Conservation (phyloP, 2,888 invertebrate species). For the Idaea dimidiata region DNA sequence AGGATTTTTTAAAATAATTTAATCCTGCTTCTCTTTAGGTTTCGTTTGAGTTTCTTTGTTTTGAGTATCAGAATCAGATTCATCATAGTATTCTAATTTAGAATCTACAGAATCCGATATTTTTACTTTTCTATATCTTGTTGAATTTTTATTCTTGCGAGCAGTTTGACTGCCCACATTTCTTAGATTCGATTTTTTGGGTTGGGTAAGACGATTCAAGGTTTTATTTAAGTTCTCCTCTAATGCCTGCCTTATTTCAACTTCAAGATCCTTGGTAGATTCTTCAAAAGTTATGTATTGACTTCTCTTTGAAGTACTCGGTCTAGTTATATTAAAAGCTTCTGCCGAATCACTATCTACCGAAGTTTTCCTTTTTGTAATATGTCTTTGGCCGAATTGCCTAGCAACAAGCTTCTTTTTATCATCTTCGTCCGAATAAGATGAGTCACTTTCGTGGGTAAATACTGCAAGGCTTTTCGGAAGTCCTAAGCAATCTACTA, state of each 20-base stretch:
- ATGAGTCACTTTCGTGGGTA: neutral
- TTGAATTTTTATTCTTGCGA: slow-evolving; percentile 12
- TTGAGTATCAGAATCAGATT: slow-evolving; percentile 13
- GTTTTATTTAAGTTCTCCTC: neutral
- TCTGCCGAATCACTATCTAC: neutral
- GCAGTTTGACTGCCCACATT: slow-evolving; percentile 43
- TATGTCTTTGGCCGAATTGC: neutral
- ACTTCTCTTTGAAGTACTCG: neutral
- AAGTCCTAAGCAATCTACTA: slow-evolving; percentile 38
- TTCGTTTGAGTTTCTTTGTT: slow-evolving; percentile 42
- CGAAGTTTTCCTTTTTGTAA: neutral
- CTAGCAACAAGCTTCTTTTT: neutral
- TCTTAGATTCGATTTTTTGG: slow-evolving; percentile 44
- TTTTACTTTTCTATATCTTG: slow-evolving; percentile 35
- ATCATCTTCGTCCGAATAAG: neutral
- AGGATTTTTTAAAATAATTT: slow-evolving; percentile 7
- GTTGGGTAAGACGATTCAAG: neutral
- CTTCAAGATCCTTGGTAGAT: neutral
- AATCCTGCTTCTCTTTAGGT: slow-evolving; percentile 54
- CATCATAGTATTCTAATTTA: neutral
- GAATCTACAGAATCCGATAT: slow-evolving; percentile 36
- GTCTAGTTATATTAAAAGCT: neutral
- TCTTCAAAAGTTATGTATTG: neutral
- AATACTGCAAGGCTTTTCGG: neutral
- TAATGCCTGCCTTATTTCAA: neutral